Evolutionary conservation across 2,797 vertebrate genomes (phyloP), one percentile per base, ranked within the genome.

Genomic region (Acanthopagrus latus): DNA sequence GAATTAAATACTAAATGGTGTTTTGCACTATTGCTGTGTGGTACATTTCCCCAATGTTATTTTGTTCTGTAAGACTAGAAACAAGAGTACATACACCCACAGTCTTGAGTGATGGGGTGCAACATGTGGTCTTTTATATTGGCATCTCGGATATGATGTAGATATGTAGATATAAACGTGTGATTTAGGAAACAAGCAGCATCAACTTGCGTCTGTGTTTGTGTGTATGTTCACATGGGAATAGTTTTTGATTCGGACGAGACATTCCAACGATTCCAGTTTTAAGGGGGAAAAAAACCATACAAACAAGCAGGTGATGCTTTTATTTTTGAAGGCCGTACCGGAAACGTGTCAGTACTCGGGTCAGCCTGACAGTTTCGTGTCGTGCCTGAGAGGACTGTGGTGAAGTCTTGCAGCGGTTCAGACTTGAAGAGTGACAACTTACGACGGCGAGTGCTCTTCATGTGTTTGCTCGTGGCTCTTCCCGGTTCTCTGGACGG

Each of bases 401-500:
- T 76, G 80, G 86, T 76, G 80, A 88, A 92, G 92, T 84, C 91
- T 92, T 71, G 84, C 82, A 58, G 83, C 68, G 81, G 60, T 51
- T 88, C 74, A 71, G 86, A 89, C 86, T 87, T 79, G 64, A 82
- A 58, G 71, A 87, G 81, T 69, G 87, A 78, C 86, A 92, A 87
- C 73, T 88, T 88, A 50, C 65, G 72, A 93, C 92, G 93, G 84
- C 85, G 72, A 73, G 77, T 4, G 75, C 56, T 58, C 56, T 57
- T 70, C 82, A 7, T 71, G 52, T n/a, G 74, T 38, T 47, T 47
- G 29, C 47, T 23, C 25, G n/a, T 64, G 71, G n/a, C 57, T 70
- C 78, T 74, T 80, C 62, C 51, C 59, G 75, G 71, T 76, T 80
- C 44, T 54, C 6, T n/a, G 75, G 51, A 80, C 86, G 47, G 64